phyloP scores from a whole-genome alignment of 2,113 vertebrate genomes.

The Bos indicus region DNA sequence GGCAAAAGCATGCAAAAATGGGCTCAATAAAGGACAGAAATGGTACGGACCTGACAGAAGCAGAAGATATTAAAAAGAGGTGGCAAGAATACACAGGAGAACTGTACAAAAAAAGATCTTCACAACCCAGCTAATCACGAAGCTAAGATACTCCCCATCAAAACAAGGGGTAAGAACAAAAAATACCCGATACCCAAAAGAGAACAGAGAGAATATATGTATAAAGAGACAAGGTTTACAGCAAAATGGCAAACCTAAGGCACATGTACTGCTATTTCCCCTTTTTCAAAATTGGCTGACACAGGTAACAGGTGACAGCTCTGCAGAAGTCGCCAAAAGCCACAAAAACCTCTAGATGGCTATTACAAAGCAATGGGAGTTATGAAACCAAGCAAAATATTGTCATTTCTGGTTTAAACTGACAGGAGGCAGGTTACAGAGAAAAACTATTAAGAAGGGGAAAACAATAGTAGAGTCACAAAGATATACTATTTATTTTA shows the following conservation, averaged over 20 bases:
- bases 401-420: not conserved
- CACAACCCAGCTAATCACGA: not conserved
- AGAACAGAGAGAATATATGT: not conserved
- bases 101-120: not conserved
- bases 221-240: not conserved
- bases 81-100: not conserved
- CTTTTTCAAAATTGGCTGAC: not conserved
- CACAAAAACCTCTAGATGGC: not conserved
- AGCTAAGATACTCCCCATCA: not conserved
- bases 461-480: not conserved
- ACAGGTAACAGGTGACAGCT: not conserved
- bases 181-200: not conserved
- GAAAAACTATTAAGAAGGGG: not conserved
- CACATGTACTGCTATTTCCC: not conserved
- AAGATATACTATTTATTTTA: not conserved
- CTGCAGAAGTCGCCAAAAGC: not conserved
- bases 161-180: slow-evolving; percentile 36
- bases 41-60: not conserved
- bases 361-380: not conserved
- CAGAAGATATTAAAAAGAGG: not conserved
- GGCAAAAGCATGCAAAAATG: not conserved
- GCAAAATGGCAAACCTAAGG: not conserved
- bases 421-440: not conserved
- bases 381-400: not conserved
- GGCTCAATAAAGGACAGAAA: not conserved